Evolutionary conservation across 2,113 vertebrate genomes (phyloP).

Genomic region (Callopanchax toddi): DNA sequence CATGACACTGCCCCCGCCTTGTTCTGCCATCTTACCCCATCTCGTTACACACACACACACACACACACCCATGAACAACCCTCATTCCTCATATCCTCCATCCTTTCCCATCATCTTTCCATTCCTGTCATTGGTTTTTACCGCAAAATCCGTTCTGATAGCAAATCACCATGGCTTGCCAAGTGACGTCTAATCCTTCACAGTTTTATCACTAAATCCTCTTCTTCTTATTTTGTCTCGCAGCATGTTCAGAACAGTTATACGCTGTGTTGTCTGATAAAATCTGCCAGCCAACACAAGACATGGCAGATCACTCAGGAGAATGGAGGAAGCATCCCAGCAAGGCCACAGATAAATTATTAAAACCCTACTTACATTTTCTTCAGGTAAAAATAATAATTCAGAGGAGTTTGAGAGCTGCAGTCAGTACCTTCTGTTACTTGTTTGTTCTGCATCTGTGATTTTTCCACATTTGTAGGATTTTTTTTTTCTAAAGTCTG

Average conservation of each 20-base stretch:
- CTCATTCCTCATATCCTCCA: conserved; percentile 10
- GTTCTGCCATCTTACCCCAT: conserved; percentile 28
- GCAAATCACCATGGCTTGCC: conserved; percentile 69
- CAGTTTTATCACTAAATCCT: conserved; percentile 78
- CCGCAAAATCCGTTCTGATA: conserved; percentile 77
- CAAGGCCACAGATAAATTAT: conserved; percentile 61
- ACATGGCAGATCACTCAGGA: conserved; percentile 71
- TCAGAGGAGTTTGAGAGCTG: background rate
- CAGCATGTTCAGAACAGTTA: conserved; percentile 59
- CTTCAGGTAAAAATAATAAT: conserved; percentile 25
- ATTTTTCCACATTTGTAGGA: too few species aligned
- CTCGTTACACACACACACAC: conserved; percentile 15
- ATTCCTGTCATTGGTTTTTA: conserved; percentile 68
- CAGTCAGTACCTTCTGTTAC: too few species aligned
- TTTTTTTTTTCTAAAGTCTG: too few species aligned
- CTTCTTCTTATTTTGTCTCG: conserved; percentile 73
- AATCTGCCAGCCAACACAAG: conserved; percentile 72
- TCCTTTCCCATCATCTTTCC: conserved; percentile 63
- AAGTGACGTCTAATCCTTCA: conserved; percentile 81
- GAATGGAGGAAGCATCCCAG: conserved; percentile 52
- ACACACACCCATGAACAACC: conserved; percentile 1
- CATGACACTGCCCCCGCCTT: conserved; percentile 52
- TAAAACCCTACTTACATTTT: conserved; percentile 37
- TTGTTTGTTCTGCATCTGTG: too few species aligned
- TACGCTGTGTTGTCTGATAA: conserved; percentile 77